Evolutionary conservation across 2,113 vertebrate species (phyloP), one percentile per base, ranked within the genome.

Genomic region (Corydoras sp.): DNA sequence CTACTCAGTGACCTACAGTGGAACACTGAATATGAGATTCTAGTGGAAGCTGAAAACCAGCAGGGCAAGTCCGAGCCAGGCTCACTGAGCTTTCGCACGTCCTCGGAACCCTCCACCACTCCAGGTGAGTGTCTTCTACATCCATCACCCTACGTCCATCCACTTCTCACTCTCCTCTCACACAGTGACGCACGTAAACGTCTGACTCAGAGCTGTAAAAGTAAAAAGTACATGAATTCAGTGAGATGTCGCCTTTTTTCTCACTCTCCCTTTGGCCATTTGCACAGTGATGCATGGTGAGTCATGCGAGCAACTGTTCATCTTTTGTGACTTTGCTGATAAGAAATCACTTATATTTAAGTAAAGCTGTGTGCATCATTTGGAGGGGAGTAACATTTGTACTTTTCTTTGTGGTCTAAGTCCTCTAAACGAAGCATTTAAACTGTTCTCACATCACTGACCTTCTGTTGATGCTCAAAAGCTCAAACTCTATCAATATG

Each of bases 1-100:
- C 81, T 92, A 77, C 92, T 99, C 32, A 92, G 84, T 0, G 83
- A 89, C 0, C 84, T 99, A 79, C 92, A 96, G 6, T 99, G 96
- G 95, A 93, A 98, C 48, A 94, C 93, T 0, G 95, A 98, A 68
- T 99, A 99, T 3, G 91, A 90, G 18, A 90, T 98, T n/a, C 87
- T 80, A 0, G 95, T 99, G 84, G 86, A 95, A 62, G 97, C 97
- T 0, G 96, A 94, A 82, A 99, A 99, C 84, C 87, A 93, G 83
- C 94, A 95, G 81, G 97, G 97, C 72, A 95, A 92, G 49, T 98
- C 96, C 9, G 89, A 91, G 13, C 89, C 94, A 0, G 94, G 92
- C 1, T 89, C 79, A 32, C 88, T 94, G 55, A 86, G 92, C 63
- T 94, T 98, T 88, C 89, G 84, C 78, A 98, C 96, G 0, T 89